Percentiles rank a stretch among this genome's conserved stretches.
phyloP scores from a whole-genome alignment of 2,113 vertebrate genomes.

The Tachuris rubrigastra region DNA sequence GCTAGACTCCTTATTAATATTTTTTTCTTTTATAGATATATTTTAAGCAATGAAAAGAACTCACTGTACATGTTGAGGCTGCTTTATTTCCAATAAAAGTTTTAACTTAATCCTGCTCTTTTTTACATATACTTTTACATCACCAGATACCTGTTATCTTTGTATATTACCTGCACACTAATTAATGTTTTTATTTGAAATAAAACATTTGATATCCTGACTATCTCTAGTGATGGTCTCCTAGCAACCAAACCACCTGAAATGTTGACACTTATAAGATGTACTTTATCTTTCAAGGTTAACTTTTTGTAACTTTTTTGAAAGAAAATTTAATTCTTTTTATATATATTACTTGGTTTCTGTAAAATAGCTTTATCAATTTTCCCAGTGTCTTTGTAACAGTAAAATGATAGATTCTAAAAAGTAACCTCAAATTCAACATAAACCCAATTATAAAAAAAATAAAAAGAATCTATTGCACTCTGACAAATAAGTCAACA shows the following conservation, averaged over 20 bases:
- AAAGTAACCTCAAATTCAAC: not conserved
- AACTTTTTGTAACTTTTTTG: not conserved
- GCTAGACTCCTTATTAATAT: not conserved
- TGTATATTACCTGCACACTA: not conserved
- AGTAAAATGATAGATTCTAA: not conserved
- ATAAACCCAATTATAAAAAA: not conserved
- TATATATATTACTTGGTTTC: not conserved
- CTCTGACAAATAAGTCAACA: not conserved
- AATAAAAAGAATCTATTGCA: not conserved
- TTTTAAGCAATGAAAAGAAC: not conserved
- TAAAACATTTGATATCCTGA: not conserved
- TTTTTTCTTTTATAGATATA: not conserved
- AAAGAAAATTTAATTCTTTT: not conserved
- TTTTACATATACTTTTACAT: not conserved
- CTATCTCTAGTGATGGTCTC: constrained; percentile 10
- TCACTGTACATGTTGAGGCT: not conserved
- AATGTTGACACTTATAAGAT: not conserved
- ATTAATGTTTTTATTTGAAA: constrained; percentile 32
- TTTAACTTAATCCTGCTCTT: not conserved
- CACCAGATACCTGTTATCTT: not conserved
- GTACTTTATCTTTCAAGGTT: not conserved
- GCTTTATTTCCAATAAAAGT: not conserved
- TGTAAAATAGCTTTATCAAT: not conserved
- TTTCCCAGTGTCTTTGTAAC: not conserved
- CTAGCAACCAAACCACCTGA: constrained; percentile 33